Conservation (phyloP, 2,888 invertebrate species). For the Tachystola acroxantha region DNA sequence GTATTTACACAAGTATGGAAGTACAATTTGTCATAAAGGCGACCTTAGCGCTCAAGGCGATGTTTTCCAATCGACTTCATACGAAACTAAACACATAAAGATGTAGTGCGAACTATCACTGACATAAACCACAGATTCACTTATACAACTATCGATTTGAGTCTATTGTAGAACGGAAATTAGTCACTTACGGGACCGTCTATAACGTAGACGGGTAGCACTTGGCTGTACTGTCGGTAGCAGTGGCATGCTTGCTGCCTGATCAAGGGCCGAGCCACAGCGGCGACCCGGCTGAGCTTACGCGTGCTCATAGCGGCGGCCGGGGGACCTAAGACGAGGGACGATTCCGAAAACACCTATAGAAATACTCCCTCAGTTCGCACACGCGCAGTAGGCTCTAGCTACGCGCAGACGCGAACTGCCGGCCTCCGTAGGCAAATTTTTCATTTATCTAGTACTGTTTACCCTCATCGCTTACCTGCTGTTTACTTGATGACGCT, state of each 20-base stretch:
- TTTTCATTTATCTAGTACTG: conserved; percentile 44
- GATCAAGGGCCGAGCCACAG: conserved; percentile 30
- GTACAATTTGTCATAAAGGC: too few species aligned
- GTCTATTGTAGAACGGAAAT: conserved; percentile 41
- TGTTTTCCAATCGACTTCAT: neutral
- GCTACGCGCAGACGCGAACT: conserved; percentile 65
- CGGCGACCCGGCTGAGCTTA: conserved; percentile 53
- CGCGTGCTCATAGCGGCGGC: conserved; percentile 51
- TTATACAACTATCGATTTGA: neutral
- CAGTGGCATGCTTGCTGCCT: conserved; percentile 39
- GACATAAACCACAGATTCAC: conserved; percentile 9
- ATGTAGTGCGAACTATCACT: too few species aligned
- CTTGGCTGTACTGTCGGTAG: conserved; percentile 62
- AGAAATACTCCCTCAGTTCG: conserved; percentile 13
- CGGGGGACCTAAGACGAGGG: conserved; percentile 11
- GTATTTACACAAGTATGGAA: too few species aligned
- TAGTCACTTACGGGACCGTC: conserved; percentile 66
- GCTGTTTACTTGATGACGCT: conserved; percentile 54
- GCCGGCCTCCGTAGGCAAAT: conserved; percentile 35
- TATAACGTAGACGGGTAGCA: conserved; percentile 67
- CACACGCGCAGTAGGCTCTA: conserved; percentile 42
- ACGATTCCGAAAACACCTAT: conserved; percentile 4
- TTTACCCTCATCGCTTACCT: conserved; percentile 25
- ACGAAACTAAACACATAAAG: conserved; percentile 6
- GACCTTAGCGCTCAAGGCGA: too few species aligned